These are phyloP conservation scores for Cnemophilus loriae DNA, from an alignment of 2,113 vertebrate genomes.

Conservation along the genomic window DNA sequence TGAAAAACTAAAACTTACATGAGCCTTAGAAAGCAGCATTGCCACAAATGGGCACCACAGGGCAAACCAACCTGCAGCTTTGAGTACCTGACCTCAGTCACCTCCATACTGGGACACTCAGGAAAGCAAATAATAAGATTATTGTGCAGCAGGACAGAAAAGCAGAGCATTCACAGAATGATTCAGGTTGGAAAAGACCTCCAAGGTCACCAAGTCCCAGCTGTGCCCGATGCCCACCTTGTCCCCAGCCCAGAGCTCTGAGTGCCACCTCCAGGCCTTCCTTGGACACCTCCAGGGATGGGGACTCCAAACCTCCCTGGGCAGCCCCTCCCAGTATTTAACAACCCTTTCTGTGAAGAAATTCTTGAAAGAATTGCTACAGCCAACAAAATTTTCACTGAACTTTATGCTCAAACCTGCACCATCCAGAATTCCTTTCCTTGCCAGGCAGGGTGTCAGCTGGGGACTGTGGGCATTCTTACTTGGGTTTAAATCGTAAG, in stretches of 20 bases:
- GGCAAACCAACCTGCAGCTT: background rate
- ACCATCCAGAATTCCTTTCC: background rate
- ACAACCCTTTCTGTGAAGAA: background rate
- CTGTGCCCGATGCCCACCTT: background rate
- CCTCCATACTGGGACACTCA: background rate
- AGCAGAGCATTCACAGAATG: background rate
- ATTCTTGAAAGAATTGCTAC: background rate
- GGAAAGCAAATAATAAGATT: background rate
- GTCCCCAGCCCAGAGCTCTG: background rate
- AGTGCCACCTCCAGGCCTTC: background rate
- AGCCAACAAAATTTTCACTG: background rate
- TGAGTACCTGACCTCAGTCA: background rate
- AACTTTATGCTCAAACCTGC: background rate
- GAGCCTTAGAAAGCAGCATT: background rate
- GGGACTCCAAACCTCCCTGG: background rate
- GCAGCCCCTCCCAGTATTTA: background rate
- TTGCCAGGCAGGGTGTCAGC: background rate
- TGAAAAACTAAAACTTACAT: background rate
- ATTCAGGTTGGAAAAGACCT: background rate
- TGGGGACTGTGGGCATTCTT: background rate
- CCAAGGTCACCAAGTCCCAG: fast-evolving
- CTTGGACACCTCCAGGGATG: background rate
- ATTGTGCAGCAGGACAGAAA: background rate
- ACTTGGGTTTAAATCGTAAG: background rate
- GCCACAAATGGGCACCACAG: background rate